Base-by-base conservation (phyloP, 2,888 invertebrate genomes). In the Dryobotodes eremita region DNA sequence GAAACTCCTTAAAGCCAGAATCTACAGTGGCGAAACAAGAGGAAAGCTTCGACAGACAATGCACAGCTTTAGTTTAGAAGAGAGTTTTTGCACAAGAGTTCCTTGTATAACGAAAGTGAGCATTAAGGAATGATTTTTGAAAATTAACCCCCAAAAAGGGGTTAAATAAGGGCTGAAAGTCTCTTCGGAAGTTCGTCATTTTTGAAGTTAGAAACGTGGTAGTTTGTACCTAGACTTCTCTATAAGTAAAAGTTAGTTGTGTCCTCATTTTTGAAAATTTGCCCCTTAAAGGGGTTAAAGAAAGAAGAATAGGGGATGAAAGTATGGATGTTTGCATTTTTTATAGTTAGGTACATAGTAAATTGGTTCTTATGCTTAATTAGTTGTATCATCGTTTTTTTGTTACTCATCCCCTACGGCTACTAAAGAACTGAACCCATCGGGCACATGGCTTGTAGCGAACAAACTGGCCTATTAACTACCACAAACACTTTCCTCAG, bases 401-500 rank as follows among this genome's bases (percentile, higher is more conserved):
- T 65, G 8, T 15, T 42, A 65, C 15, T 65, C 5, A 65, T n/a
- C 8, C 8, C 4, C n/a, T 42, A 42, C n/a, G 42, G n/a, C n/a
- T 65, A 8, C 8, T n/a, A 23, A 2, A 46, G 17, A 65, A 46
- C 46, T 46, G 17, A 46, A 66, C 42, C 2, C n/a, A 17, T n/a
- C 2, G 46, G n/a, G 42, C 17, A n/a, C 6, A n/a, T 17, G 17
- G 17, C 2, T 17, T 66, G 17, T 46, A n/a, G 42, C 66, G 48
- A 20, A 11, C 46, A 26, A 66, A 66, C 46, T n/a, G 46, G 1
- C n/a, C 8, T n/a, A 42, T 11, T 20, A 68, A 50, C 23, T 31
- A 20, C 5, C 20, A 20, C 13, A 31, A 50, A 15, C 0, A 15
- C 4, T 20, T n/a, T 20, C 36, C 5, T 13, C 91, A 98, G 98